phyloP scores from a whole-genome alignment of 1,140 invertebrate genomes.

The Triops longicaudatus region DNA sequence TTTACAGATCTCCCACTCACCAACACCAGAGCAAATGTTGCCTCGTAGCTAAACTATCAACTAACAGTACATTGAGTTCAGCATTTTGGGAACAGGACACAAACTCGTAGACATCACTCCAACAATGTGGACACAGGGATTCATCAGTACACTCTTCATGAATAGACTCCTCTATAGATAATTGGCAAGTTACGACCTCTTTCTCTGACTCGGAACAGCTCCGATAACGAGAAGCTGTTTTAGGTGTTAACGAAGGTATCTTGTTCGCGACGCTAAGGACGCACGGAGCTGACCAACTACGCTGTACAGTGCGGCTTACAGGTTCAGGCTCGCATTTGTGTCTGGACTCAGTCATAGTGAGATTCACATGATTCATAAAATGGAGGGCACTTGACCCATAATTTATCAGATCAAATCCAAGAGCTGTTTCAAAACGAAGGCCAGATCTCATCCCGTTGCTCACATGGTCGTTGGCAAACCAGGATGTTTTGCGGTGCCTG shows the following conservation, averaged over 20 bases:
- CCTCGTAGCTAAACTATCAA: constrained; percentile 12
- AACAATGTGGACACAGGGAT: not conserved
- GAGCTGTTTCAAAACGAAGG: not conserved
- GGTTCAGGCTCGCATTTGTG: constrained; percentile 5
- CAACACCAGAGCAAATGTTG: not conserved
- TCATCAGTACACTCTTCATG: not conserved
- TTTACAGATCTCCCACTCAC: not conserved
- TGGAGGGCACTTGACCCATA: constrained; percentile 11
- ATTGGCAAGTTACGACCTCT: not conserved
- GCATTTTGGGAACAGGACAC: not conserved
- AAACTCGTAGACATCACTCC: not conserved
- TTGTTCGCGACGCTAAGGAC: not conserved
- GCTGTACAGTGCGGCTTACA: not conserved
- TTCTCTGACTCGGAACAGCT: not conserved
- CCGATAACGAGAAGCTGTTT: not conserved
- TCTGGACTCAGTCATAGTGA: not conserved
- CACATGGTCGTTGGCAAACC: not conserved
- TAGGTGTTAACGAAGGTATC: not conserved
- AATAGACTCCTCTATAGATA: not conserved
- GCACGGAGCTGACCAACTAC: not conserved
- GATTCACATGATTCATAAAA: constrained; percentile 23
- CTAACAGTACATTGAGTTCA: constrained; percentile 7
- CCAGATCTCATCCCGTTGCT: not conserved
- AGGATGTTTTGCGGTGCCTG: not conserved
- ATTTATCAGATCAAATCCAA: constrained; percentile 15